These are phyloP conservation scores for Diadumene lineata DNA, from an alignment of 92 coral and sea anemone genomes.

Conservation along the genomic window DNA sequence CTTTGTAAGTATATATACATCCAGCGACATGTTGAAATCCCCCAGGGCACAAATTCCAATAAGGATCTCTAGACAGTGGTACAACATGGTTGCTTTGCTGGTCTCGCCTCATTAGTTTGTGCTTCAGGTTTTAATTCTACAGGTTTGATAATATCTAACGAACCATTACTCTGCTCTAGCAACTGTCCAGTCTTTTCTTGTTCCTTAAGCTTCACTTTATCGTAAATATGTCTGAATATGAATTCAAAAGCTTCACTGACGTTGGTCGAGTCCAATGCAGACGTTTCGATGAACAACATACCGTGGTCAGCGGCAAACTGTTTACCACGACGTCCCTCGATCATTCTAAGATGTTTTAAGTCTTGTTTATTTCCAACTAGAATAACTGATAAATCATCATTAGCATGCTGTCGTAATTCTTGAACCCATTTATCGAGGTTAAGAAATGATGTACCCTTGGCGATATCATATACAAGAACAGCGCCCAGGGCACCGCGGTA, in stretches of 20 bases:
- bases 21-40: background rate
- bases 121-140: conserved; percentile 23
- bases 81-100: conserved; percentile 26
- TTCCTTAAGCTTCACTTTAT: conserved; percentile 68
- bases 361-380: conserved; percentile 95
- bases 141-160: conserved; percentile 26
- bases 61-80: conserved; percentile 11
- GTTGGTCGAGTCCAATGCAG: conserved; percentile 89
- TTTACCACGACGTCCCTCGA: conserved; percentile 79
- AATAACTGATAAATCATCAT: conserved; percentile 65
- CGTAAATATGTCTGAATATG: conserved; percentile 77
- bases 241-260: conserved; percentile 91
- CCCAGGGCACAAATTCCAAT: background rate
- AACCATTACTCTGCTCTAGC: conserved; percentile 30
- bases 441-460: conserved; percentile 87
- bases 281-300: conserved; percentile 90
- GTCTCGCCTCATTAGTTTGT: conserved; percentile 24
- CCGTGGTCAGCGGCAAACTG: conserved; percentile 79
- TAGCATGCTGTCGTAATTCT: conserved; percentile 86
- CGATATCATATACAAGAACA: conserved; percentile 93
- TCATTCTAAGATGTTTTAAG: conserved; percentile 85
- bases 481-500: conserved; percentile 99
- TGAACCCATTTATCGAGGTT: conserved; percentile 89
- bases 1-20: no score
- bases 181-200: conserved; percentile 44